Base-by-base conservation (phyloP, 2,797 vertebrate genomes). In the Falco novaeseelandiae region DNA sequence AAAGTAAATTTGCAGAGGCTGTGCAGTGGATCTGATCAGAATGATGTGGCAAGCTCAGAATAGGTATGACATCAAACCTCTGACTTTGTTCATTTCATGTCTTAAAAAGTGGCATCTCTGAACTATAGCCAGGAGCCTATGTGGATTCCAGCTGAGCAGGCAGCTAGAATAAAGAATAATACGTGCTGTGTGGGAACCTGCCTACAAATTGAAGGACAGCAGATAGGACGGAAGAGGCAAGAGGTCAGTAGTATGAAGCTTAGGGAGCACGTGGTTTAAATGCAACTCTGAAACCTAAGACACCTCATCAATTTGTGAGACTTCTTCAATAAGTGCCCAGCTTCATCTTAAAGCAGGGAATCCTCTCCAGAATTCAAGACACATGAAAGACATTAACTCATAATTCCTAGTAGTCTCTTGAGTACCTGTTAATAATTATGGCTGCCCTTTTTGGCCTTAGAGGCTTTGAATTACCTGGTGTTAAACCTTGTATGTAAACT, bases 361-460 rank as follows among this genome's bases (percentile, higher is more conserved):
- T 89, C 89, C 44, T 89, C 78, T 89, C 79, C 76, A 93, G 82
- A 58, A 57, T 87, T 96, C 49, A 74, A 78, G 72, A 78, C 91
- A 94, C 90, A 78, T 94, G 93, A 94, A 96, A 96, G 89, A 70
- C 76, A 93, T 96, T 96, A 91, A 63, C 57, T 95, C 61, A 42
- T 87, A 93, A 94, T 81, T 90, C 54, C 76, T 89, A 16, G 34
- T 67, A 69, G 87, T 83, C 96, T 93, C 76, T 61, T 92, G 91
- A 87, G 96, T 95, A 91, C 85, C 94, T 92, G 86, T 63, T 91
- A 89, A 77, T 92, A 94, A 96, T 95, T 91, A 93, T 25, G 36
- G 36, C 44, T 94, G 87, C 55, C 88, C 93, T 82, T 91, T 87
- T 72, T 79, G 80, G 80, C 85, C 85, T 93, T 63, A 87, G 87